A percentile compares a stretch with the other conserved stretches of the same genome.
phyloP scores from a whole-genome alignment of 2,888 invertebrate species.

The Orthonevra nobilis region DNA sequence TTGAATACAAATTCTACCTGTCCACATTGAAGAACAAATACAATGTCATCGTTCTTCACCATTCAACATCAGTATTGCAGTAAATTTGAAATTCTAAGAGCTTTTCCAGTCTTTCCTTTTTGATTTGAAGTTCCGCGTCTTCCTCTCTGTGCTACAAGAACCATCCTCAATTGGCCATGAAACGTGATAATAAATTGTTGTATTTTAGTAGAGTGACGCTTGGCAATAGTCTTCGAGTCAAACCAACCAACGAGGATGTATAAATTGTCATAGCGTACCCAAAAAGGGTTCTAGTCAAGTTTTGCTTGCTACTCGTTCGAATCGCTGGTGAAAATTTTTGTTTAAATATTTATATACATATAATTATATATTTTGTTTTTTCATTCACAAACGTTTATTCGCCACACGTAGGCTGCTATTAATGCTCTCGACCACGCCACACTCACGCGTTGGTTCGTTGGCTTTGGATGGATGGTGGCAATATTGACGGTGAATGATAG shows the following conservation, averaged over 20 bases:
- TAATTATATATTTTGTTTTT: no score
- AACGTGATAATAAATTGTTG: slow-evolving; percentile 62
- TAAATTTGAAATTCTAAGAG: slow-evolving; percentile 56
- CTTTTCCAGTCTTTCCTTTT: slow-evolving; percentile 26
- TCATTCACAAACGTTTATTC: slow-evolving; percentile 47
- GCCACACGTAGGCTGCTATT: slow-evolving; percentile 41
- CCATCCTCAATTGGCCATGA: slow-evolving; percentile 38
- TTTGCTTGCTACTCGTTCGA: slow-evolving; percentile 10
- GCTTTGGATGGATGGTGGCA: slow-evolving; percentile 31
- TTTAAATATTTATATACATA: no score
- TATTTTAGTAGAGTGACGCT: slow-evolving; percentile 40
- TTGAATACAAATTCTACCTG: slow-evolving; percentile 41
- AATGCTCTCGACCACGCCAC: slow-evolving; percentile 22
- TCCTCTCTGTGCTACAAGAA: not conserved
- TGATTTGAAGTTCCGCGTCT: not conserved
- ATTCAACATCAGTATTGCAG: slow-evolving; percentile 19
- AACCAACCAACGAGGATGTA: slow-evolving; percentile 47
- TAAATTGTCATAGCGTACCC: slow-evolving; percentile 50
- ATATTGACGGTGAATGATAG: slow-evolving; percentile 40
- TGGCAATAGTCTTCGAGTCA: slow-evolving; percentile 9
- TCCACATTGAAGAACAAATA: not conserved
- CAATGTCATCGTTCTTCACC: not conserved
- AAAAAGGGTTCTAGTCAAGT: slow-evolving; percentile 38
- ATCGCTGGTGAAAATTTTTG: no score
- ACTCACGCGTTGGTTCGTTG: slow-evolving; percentile 56